Evolutionary conservation across 2,113 vertebrate genomes (phyloP).

Genomic region (Hyperoodon ampullatus): DNA sequence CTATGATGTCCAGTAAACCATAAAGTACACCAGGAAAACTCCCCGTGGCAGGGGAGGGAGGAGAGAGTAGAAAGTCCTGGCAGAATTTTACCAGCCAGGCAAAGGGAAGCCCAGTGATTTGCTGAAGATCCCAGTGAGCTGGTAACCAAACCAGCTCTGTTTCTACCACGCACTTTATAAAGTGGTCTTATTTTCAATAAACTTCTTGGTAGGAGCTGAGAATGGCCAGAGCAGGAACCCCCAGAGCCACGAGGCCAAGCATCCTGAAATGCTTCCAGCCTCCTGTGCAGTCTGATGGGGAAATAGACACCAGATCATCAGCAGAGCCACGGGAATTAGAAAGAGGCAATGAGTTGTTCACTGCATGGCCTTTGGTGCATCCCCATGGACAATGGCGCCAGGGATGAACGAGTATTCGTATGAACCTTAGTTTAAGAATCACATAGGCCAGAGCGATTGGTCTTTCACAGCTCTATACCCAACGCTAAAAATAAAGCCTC

Average conservation of each 20-base stretch:
- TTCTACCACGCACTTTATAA: neutral
- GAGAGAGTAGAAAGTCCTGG: neutral
- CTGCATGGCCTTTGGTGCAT: neutral
- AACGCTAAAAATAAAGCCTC: conserved; percentile 19
- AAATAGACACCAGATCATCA: too few species aligned
- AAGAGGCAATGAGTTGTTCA: neutral
- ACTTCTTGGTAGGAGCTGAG: neutral
- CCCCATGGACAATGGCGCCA: accelerated
- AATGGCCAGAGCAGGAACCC: neutral
- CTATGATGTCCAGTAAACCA: neutral
- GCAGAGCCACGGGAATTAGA: neutral
- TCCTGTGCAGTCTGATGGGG: neutral
- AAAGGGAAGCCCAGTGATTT: neutral
- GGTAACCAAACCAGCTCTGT: neutral
- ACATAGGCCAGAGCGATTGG: neutral
- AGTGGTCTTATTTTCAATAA: neutral
- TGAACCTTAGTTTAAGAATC: neutral
- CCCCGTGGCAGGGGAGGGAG: neutral
- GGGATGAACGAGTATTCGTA: neutral
- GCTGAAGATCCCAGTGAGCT: neutral
- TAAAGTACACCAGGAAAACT: neutral
- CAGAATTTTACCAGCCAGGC: neutral
- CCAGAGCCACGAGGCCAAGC: neutral
- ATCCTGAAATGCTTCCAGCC: neutral
- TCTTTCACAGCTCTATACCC: neutral